These are phyloP conservation scores for Bedellia somnulentella DNA, from an alignment of 2,888 invertebrate species.

Conservation along the genomic window DNA sequence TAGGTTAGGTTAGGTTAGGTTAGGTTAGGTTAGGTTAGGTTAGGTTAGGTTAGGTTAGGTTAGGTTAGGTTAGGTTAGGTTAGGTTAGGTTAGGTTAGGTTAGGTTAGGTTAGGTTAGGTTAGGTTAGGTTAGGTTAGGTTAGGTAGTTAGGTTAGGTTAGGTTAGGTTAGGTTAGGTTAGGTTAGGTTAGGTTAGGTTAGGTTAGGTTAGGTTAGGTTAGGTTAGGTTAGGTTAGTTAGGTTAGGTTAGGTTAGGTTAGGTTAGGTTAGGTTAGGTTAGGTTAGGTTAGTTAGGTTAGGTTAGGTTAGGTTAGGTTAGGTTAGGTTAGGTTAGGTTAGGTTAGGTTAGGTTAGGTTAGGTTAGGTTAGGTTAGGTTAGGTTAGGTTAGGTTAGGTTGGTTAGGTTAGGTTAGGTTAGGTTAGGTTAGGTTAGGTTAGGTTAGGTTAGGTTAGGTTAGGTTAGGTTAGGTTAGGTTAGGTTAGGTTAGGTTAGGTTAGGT, in stretches of 20 bases:
- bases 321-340: constrained; percentile 8
- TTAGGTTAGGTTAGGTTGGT: constrained; percentile 7
- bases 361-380: constrained; percentile 6
- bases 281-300: constrained; percentile 7
- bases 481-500: constrained; percentile 8
- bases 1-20: constrained; percentile 8
- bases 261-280: constrained; percentile 8
- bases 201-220: constrained; percentile 6
- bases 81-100: constrained; percentile 7
- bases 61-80: constrained; percentile 8
- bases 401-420: constrained; percentile 7
- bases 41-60: constrained; percentile 7
- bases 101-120: constrained; percentile 8
- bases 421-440: constrained; percentile 8
- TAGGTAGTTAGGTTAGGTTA: constrained; percentile 6
- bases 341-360: constrained; percentile 8
- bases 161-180: constrained; percentile 7
- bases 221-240: constrained; percentile 4
- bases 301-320: constrained; percentile 8
- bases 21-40: constrained; percentile 7
- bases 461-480: constrained; percentile 9
- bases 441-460: constrained; percentile 8
- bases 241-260: constrained; percentile 8
- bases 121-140: constrained; percentile 8
- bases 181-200: constrained; percentile 8